Evolutionary conservation across 2,888 invertebrate genomes (phyloP), one percentile per base, ranked within the genome.

Genomic region (Bedellia somnulentella): DNA sequence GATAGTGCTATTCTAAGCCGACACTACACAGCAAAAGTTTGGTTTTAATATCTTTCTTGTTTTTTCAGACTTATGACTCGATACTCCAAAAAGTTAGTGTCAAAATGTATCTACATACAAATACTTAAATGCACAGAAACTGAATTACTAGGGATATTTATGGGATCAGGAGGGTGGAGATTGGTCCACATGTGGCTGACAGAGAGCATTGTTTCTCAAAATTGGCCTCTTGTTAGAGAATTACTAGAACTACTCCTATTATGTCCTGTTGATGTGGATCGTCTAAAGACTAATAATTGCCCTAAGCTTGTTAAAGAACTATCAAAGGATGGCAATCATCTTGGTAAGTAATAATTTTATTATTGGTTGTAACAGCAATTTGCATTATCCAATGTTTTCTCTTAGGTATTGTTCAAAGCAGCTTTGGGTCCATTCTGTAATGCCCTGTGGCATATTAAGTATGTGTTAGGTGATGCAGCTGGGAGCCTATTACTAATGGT

Each of bases 91-190:
- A 96, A 95, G 64, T 78, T 96, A 42, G 95, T 96, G 31, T 93
- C 93, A 45, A 93, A 93, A 78, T 95, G 95, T 73, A 89, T 95
- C 49, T 96, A 95, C 54, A 86, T 94, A 46, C 89, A 94, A 59
- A 94, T 96, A 49, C 71, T 96, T 35, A 90, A 90, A 62, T 86
- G 87, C 37, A 93, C 95, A 8, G 85, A 88, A 52, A 83, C 86
- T 4, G 87, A 89, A 38, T 77, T 94, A 36, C 76, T 96, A 31
- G 88, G 88, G 36, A 83, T 87, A 80, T 94, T 95, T 58, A 89
- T 96, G 87, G 83, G 83, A 34, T 86, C 85, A 35, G 93, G 93
- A 40, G 97, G 95, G 26, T 98, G 97, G 97, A 82, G 86, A 42
- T 79, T 94, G 34, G 85, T 93, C 26, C 89, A 93, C 49, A 82